Base-by-base conservation (phyloP, 2,797 vertebrate species). In the Anniella stebbinsi region DNA sequence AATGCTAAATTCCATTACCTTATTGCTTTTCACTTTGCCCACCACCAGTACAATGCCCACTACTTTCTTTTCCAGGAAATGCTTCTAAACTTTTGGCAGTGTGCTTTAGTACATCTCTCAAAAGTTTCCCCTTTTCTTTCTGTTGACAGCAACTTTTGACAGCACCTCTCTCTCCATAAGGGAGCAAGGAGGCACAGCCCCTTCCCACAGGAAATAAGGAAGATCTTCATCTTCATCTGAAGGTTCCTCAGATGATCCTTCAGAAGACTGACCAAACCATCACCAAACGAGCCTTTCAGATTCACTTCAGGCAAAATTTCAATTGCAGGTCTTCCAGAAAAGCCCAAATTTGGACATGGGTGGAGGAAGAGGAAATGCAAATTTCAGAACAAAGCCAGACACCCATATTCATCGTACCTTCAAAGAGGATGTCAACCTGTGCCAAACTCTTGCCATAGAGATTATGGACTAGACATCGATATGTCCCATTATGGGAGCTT, bases 401-500 rank as follows among this genome's bases (percentile, higher is more conserved):
- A 78, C 33, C 21, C 38, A 23, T 30, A 25, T 41, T 70, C 57
- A n/a, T 21, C 45, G 12, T 67, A 90, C 89, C 89, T 90, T 87
- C 57, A 83, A 76, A 48, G 25, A 90, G 3, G 36, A 90, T 82
- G 80, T 90, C 85, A 54, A 82, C 10, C 25, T 67, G 7, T 48
- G 78, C 69, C 4, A 7, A 54, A 11, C 23, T n/a, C n/a, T 25
- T n/a, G 33, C 89, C 89, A 30, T 90, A 90, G 11, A 17, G 6
- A 51, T 90, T 90, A 33, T 54, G n/a, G 4, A 11, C 85, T 15
- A 28, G 67, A 33, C 89, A 90, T 25, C 10, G 57, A 18, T 90
- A 90, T 33, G 84, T 87, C 69, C 89, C 89, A 11, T 82, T 90
- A 17, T 90, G 78, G 28, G 30, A 75, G 0, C 18, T 67, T 25